Conservation (phyloP, 35 echinoderm and acorn worm species). For the Apostichopus japonicus region DNA sequence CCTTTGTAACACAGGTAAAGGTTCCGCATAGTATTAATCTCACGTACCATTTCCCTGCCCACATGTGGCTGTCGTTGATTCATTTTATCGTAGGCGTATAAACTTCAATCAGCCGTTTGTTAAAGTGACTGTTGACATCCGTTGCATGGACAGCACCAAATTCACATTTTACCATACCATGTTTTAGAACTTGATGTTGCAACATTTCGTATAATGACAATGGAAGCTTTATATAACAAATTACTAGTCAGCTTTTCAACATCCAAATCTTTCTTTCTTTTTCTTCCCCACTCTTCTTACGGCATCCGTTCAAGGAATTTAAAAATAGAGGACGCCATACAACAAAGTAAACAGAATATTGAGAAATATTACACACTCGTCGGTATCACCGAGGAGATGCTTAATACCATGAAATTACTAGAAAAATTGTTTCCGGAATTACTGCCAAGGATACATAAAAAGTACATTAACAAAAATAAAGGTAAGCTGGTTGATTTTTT, state of each 20-base stretch:
- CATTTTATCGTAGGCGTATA: no score
- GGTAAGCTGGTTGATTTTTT: not conserved
- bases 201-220: not conserved
- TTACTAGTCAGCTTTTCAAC: not conserved
- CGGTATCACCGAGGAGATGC: not conserved
- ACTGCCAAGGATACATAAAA: not conserved
- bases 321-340: not conserved
- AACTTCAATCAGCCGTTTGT: no score
- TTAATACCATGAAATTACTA: not conserved
- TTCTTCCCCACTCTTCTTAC: not conserved
- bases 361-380: constrained; percentile 11
- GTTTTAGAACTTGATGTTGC: not conserved
- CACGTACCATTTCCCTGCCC: no score
- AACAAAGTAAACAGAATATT: not conserved
- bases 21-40: no score
- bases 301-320: not conserved
- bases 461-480: not conserved
- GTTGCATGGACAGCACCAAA: not conserved
- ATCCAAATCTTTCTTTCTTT: not conserved
- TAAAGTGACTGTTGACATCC: not conserved
- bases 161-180: not conserved
- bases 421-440: not conserved
- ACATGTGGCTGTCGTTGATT: no score
- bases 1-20: no score
- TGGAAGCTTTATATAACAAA: not conserved